Evolutionary conservation across 2,113 vertebrate genomes (phyloP).

Genomic region (Lucifuga dentata): DNA sequence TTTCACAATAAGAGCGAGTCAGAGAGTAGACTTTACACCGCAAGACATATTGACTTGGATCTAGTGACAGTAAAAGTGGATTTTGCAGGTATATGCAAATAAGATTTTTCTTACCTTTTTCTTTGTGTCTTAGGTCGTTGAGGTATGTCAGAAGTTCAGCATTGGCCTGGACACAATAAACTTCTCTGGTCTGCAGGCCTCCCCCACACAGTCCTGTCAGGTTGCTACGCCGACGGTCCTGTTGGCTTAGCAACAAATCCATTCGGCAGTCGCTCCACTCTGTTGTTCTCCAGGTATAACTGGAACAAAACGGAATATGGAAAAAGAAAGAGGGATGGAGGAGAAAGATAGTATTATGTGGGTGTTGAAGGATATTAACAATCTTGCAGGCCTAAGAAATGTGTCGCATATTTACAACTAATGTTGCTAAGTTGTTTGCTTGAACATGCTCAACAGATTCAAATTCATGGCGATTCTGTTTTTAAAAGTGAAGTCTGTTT

Average conservation of each 20-base stretch:
- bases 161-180: conserved; percentile 91
- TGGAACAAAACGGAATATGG: conserved; percentile 46
- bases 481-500: no score
- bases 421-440: background rate
- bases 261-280: conserved; percentile 96
- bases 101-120: conserved; percentile 86
- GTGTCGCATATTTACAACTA: background rate
- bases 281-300: conserved; percentile 91
- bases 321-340: background rate
- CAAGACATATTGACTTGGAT: conserved; percentile 1
- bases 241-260: conserved; percentile 92
- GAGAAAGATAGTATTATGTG: background rate
- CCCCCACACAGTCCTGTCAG: conserved; percentile 94
- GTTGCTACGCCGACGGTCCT: conserved; percentile 92
- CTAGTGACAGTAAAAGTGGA: no score
- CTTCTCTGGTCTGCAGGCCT: conserved; percentile 91
- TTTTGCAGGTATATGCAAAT: no score
- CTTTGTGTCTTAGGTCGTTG: conserved; percentile 84
- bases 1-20: no score
- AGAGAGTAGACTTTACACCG: no score
- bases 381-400: background rate
- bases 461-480: background rate
- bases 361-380: conserved; percentile 7
- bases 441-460: background rate
- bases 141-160: conserved; percentile 87